Evolutionary conservation across 2,113 vertebrate species (phyloP).

Genomic region (Nothoprocta perdicaria): DNA sequence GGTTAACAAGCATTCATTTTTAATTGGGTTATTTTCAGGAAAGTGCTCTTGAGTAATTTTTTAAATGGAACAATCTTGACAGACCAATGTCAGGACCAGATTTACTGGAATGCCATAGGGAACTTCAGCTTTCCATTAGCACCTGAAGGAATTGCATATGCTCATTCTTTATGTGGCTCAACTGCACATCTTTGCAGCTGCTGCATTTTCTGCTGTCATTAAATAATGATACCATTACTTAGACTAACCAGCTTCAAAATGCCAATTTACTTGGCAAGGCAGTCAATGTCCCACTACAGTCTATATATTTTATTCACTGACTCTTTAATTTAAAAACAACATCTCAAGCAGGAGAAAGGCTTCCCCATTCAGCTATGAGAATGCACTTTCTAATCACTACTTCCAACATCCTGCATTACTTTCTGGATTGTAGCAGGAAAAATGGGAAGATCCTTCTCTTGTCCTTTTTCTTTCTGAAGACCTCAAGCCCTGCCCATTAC

Average conservation of each 20-base stretch:
- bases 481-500: not conserved
- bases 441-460: accelerated
- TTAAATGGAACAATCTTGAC: not conserved
- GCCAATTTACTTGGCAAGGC: not conserved
- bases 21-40: not conserved
- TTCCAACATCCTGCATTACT: not conserved
- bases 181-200: not conserved
- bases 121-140: not conserved
- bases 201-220: not conserved
- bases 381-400: not conserved
- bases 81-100: not conserved
- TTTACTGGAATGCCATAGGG: not conserved
- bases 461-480: not conserved
- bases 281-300: not conserved
- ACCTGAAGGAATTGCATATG: not conserved
- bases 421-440: not conserved
- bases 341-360: not conserved
- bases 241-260: not conserved
- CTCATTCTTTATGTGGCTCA: not conserved
- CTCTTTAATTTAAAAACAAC: not conserved
- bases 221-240: not conserved
- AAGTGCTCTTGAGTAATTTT: not conserved
- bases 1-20: not conserved
- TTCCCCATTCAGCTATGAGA: not conserved
- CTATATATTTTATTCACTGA: not conserved